Conservation (phyloP, 2,113 vertebrate species). For the Speoplatyrhinus poulsoni region DNA sequence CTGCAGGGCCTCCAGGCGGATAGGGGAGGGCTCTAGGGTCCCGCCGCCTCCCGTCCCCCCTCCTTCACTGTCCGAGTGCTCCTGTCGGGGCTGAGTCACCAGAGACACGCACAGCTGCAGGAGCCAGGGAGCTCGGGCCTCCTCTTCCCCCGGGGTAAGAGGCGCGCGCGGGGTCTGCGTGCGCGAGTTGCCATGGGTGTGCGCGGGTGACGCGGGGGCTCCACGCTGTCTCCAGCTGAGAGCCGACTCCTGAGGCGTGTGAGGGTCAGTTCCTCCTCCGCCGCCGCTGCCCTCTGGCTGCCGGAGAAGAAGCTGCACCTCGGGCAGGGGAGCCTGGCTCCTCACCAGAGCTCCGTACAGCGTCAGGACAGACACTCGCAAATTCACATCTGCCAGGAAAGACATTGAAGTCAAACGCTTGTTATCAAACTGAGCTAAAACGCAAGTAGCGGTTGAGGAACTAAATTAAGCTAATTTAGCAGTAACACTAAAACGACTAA, state of each 20-base stretch:
- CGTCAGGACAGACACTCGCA: constrained; percentile 91
- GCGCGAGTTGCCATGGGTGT: constrained; percentile 29
- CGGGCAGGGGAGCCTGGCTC: constrained; percentile 87
- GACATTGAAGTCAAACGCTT: background rate
- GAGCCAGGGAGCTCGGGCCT: constrained; percentile 82
- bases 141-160: constrained; percentile 35
- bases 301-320: constrained; percentile 88
- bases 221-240: constrained; percentile 76
- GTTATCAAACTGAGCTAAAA: too few relatives aligned
- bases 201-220: constrained; percentile 34
- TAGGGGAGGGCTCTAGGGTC: constrained; percentile 83
- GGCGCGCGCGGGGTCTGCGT: constrained; percentile 38
- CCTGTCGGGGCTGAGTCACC: constrained; percentile 82
- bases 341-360: constrained; percentile 88
- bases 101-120: constrained; percentile 84
- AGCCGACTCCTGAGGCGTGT: constrained; percentile 62
- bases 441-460: too few relatives aligned
- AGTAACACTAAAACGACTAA: too few relatives aligned
- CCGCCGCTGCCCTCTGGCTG: constrained; percentile 78
- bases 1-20: constrained; percentile 92
- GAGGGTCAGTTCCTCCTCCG: constrained; percentile 37
- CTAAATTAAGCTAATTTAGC: too few relatives aligned
- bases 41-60: constrained; percentile 5
- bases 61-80: constrained; percentile 82
- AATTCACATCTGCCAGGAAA: constrained; percentile 89